Percentiles rank a stretch among this genome's conserved stretches.
phyloP scores from a whole-genome alignment of 2,888 invertebrate species.

The Cephalotes varians region DNA sequence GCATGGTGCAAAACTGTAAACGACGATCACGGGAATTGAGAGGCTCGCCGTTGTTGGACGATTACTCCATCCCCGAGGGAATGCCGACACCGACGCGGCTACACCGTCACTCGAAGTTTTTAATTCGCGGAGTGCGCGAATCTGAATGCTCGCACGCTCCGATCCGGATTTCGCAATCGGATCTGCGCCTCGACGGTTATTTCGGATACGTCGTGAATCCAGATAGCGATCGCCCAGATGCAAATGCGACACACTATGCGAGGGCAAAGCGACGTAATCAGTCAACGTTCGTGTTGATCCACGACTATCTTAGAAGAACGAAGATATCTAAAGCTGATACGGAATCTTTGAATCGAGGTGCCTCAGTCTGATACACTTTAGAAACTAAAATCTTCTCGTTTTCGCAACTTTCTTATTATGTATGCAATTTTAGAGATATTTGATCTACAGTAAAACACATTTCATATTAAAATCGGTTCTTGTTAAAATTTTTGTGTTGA shows the following conservation, averaged over 20 bases:
- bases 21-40: slow-evolving; percentile 63
- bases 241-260: slow-evolving; percentile 21
- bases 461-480: too few species aligned
- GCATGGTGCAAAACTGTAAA: slow-evolving; percentile 74
- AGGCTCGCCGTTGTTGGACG: slow-evolving; percentile 63
- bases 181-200: background rate
- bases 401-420: background rate
- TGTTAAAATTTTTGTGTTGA: too few species aligned
- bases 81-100: slow-evolving; percentile 55
- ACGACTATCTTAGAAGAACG: background rate
- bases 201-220: slow-evolving; percentile 13
- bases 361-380: slow-evolving; percentile 9
- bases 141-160: background rate
- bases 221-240: slow-evolving; percentile 25
- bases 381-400: background rate
- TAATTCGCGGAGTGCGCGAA: slow-evolving; percentile 17
- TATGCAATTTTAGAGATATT: background rate
- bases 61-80: slow-evolving; percentile 67
- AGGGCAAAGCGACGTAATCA: slow-evolving; percentile 33
- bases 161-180: slow-evolving; percentile 1
- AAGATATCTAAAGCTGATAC: slow-evolving; percentile 34
- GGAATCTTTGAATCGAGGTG: slow-evolving; percentile 1
- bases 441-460: background rate
- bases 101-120: background rate
- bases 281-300: slow-evolving; percentile 28